phyloP scores from a whole-genome alignment of 2,797 vertebrate genomes.

The Mycteria americana region DNA sequence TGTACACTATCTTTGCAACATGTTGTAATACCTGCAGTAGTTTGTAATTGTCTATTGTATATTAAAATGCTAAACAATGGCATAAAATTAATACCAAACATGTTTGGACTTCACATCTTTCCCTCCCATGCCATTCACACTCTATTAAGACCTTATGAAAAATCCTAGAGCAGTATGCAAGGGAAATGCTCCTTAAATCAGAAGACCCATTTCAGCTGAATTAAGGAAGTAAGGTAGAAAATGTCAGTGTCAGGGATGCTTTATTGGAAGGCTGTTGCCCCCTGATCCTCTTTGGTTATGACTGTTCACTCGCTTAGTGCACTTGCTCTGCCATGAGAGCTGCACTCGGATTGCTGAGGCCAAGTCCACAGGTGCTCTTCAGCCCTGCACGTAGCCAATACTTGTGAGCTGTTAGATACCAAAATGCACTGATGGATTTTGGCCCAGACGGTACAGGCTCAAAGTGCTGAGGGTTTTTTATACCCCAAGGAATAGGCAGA shows the following conservation, averaged over 20 bases:
- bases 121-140: not conserved
- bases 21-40: not conserved
- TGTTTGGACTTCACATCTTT: not conserved
- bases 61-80: not conserved
- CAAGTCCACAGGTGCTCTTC: not conserved
- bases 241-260: not conserved
- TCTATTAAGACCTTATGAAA: not conserved
- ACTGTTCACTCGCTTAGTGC: not conserved
- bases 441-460: not conserved
- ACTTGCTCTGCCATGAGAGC: not conserved
- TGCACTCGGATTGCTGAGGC: fast-evolving
- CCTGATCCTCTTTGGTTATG: fast-evolving
- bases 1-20: not conserved
- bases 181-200: not conserved
- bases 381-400: not conserved
- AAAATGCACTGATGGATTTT: not conserved
- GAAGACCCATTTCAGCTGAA: not conserved
- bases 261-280: not conserved
- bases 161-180: not conserved
- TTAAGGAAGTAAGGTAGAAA: not conserved
- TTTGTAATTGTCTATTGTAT: not conserved
- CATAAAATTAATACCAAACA: not conserved
- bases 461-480: not conserved
- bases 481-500: not conserved
- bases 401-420: not conserved